Base-by-base conservation (phyloP, 2,888 invertebrate species). In the Rhodophaea formosa region DNA sequence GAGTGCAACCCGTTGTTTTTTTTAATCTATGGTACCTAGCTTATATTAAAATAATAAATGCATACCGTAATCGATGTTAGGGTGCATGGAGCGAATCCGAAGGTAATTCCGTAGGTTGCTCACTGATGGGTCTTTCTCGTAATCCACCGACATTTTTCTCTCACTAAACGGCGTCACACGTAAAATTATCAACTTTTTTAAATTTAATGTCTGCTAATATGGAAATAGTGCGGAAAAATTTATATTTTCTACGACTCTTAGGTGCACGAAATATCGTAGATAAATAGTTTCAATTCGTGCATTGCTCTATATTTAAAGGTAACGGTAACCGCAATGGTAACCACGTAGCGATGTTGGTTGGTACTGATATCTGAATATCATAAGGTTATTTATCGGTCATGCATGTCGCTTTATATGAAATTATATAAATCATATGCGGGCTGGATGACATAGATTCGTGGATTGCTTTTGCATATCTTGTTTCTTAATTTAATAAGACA, bases 11-110 rank as follows among this genome's bases (percentile, higher is more conserved):
- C n/a, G n/a, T n/a, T n/a, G n/a, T n/a, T n/a, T n/a, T n/a, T n/a
- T n/a, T n/a, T n/a, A n/a, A n/a, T n/a, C n/a, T n/a, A n/a, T n/a
- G n/a, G n/a, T n/a, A n/a, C n/a, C n/a, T n/a, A n/a, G n/a, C n/a
- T n/a, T n/a, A n/a, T 32, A 32, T 8, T 6, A 8, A 32, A 32
- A 14, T 8, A 30, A 44, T 43, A 15, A 16, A 35, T 42, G 8
- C 75, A 72, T 86, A 95, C 95, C 94, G 77, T 96, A 96, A 79
- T 96, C 93, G 57, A 96, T 90, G 68, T 94, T 86, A 0, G 96
- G 96, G 56, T 96, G 96, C 12, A 95, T 95, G 43, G 95, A 94
- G 53, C 94, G 94, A 59, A 96, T 95, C 58, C 93, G 84, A 42
- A 96, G 82, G 80, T 96, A 96, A 69, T 94, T 93, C 62, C 94